Percentiles rank a stretch among this genome's conserved stretches.
These are phyloP conservation scores for Tridacna gigas DNA, from an alignment of 2,888 invertebrate genomes.

Conservation along the genomic window DNA sequence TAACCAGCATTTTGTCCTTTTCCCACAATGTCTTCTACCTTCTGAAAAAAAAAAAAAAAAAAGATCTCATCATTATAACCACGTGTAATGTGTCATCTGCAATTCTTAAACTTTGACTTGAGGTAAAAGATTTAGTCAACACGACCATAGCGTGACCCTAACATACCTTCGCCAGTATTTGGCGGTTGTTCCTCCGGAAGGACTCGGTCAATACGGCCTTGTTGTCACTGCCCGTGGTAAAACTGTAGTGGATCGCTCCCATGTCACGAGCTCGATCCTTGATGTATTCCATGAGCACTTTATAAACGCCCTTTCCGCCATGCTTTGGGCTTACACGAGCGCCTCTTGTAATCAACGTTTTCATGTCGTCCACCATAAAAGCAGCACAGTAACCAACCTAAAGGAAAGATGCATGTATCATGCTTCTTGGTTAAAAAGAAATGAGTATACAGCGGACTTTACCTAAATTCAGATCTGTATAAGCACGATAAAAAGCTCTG, in stretches of 20 bases:
- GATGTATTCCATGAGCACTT: neutral
- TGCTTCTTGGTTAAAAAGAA: neutral
- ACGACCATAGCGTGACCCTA: neutral
- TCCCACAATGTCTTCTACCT: too few relatives aligned
- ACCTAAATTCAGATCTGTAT: neutral
- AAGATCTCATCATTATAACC: too few relatives aligned
- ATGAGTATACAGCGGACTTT: neutral
- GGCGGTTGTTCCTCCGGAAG: neutral
- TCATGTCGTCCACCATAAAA: conserved; percentile 25
- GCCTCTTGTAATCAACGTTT: conserved; percentile 23
- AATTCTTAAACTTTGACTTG: neutral
- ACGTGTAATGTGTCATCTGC: neutral
- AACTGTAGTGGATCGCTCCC: neutral
- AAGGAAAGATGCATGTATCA: neutral
- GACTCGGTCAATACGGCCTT: neutral
- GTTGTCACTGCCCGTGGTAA: neutral
- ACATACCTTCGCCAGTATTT: conserved; percentile 14
- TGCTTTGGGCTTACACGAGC: conserved; percentile 11
- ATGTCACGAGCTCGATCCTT: neutral
- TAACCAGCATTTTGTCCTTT: too few relatives aligned
- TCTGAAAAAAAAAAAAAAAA: too few relatives aligned
- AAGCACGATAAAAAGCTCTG: neutral
- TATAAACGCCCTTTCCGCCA: conserved; percentile 28
- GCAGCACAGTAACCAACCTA: conserved; percentile 32
- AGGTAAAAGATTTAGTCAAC: neutral